Percentiles rank a stretch among this genome's conserved stretches.
Conservation (phyloP, 2,888 invertebrate genomes). For the Cryptocephalus moraei region DNA sequence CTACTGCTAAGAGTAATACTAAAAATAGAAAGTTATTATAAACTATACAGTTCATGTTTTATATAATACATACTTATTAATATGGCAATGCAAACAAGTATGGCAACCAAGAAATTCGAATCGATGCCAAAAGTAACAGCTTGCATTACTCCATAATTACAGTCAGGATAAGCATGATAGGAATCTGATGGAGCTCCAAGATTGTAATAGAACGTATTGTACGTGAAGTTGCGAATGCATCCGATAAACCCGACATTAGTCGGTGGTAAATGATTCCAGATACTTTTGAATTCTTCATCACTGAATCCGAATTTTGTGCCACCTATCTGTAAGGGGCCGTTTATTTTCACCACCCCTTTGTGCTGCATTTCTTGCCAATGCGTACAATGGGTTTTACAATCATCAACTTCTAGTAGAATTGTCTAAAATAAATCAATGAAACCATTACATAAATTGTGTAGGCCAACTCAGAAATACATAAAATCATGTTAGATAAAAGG, state of each 20-base stretch:
- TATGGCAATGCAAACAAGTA: slow-evolving; percentile 78
- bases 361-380: slow-evolving; percentile 24
- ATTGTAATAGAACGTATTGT: slow-evolving; percentile 82
- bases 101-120: slow-evolving; percentile 80
- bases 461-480: too few relatives aligned
- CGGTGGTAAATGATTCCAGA: slow-evolving; percentile 63
- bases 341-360: slow-evolving; percentile 46
- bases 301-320: slow-evolving; percentile 59
- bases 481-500: background rate
- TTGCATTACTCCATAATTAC: slow-evolving; percentile 60
- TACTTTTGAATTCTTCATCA: slow-evolving; percentile 49
- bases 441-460: too few relatives aligned
- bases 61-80: slow-evolving; percentile 58
- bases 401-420: slow-evolving; percentile 33
- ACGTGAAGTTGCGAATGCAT: slow-evolving; percentile 84
- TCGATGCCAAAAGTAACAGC: slow-evolving; percentile 77
- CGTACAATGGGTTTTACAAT: slow-evolving; percentile 33
- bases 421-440: slow-evolving; percentile 16
- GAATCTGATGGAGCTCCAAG: slow-evolving; percentile 70
- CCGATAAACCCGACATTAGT: slow-evolving; percentile 68
- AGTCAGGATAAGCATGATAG: slow-evolving; percentile 56
- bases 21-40: slow-evolving; percentile 25
- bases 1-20: slow-evolving; percentile 79
- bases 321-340: slow-evolving; percentile 81
- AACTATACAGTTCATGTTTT: background rate